Percentiles rank a stretch among this genome's conserved stretches.
phyloP scores from a whole-genome alignment of 2,113 vertebrate genomes.

The Notechis scutatus region DNA sequence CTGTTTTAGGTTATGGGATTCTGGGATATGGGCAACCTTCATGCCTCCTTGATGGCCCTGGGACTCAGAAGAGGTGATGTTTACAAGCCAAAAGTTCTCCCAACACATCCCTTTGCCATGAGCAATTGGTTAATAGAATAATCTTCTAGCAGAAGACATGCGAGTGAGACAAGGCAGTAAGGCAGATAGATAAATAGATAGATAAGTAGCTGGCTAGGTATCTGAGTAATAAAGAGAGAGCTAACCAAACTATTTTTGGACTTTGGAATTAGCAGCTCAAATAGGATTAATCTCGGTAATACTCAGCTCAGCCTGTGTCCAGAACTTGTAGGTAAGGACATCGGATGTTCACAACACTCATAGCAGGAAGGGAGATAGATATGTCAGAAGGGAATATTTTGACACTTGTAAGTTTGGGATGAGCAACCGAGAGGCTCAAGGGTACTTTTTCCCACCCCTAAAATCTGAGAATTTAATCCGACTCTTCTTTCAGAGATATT shows the following conservation, averaged over 20 bases:
- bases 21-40: neutral
- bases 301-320: slow-evolving; percentile 36
- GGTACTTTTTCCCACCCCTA: neutral
- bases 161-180: neutral
- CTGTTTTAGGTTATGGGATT: neutral
- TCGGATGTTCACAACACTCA: neutral
- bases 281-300: slow-evolving; percentile 55
- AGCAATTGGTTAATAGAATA: neutral
- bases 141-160: neutral
- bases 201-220: neutral
- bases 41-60: neutral
- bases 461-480: neutral
- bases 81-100: neutral
- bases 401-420: neutral
- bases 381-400: neutral
- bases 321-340: slow-evolving; percentile 42
- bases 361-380: too few relatives aligned
- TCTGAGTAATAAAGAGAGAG: neutral
- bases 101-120: neutral
- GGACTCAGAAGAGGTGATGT: neutral
- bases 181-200: neutral
- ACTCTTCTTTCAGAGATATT: neutral
- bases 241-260: slow-evolving; percentile 51
- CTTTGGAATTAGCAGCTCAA: slow-evolving; percentile 61
- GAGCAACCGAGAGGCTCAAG: neutral